phyloP scores from a whole-genome alignment of 2,113 vertebrate species.

The Hydrochoerus hydrochaeris region DNA sequence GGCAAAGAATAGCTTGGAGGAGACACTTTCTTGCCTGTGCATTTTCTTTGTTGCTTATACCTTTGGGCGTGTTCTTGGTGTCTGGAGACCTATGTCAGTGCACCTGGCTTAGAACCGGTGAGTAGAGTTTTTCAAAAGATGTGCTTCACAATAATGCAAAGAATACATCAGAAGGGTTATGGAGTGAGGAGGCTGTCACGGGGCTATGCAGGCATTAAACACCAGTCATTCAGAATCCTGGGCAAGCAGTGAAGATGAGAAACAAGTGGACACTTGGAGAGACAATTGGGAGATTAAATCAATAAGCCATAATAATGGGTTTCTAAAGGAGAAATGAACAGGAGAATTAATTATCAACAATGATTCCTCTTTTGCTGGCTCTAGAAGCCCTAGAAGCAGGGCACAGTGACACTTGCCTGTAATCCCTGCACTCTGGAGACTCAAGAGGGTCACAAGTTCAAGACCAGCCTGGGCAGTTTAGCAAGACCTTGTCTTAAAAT shows the following conservation, averaged over 20 bases:
- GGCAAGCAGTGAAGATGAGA: background rate
- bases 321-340: constrained; percentile 31
- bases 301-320: background rate
- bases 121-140: background rate
- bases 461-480: background rate
- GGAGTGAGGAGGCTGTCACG: background rate
- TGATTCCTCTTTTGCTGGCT: background rate
- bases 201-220: background rate
- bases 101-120: background rate
- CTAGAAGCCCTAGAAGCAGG: background rate
- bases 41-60: background rate
- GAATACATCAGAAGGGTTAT: background rate
- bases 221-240: background rate
- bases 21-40: too few relatives aligned
- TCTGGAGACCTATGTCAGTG: background rate
- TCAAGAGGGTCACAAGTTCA: background rate
- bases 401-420: background rate
- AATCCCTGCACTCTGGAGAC: too few relatives aligned
- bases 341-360: background rate
- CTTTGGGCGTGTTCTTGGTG: background rate
- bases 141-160: background rate
- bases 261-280: background rate
- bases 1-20: background rate
- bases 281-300: background rate
- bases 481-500: background rate